Evolutionary conservation across 1,140 invertebrate species (phyloP).

Genomic region (Drosophila paulistorum): DNA sequence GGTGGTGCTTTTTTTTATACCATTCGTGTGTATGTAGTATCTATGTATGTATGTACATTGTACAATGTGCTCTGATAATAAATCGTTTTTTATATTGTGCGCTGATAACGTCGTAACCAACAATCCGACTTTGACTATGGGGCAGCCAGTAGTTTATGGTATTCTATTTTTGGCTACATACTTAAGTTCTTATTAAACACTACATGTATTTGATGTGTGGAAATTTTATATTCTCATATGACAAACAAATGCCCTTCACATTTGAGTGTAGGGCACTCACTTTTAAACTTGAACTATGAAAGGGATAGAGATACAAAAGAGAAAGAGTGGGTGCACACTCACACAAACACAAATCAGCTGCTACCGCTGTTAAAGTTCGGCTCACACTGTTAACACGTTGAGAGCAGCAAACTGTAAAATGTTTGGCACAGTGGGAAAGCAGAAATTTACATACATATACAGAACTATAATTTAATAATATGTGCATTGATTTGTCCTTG

Average conservation of each 20-base stretch:
- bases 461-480: too few relatives aligned
- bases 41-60: conserved; percentile 47
- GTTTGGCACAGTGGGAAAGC: too few relatives aligned
- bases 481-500: too few relatives aligned
- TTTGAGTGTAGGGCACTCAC: conserved; percentile 41
- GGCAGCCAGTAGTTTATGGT: conserved; percentile 27
- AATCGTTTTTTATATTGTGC: conserved; percentile 66
- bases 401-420: too few relatives aligned
- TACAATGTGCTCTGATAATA: conserved; percentile 74
- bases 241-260: conserved; percentile 42
- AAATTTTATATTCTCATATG: conserved; percentile 30
- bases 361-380: conserved; percentile 8
- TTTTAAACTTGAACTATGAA: conserved; percentile 15
- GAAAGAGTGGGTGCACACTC: conserved; percentile 9
- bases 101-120: conserved; percentile 52
- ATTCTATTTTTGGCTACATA: conserved; percentile 48
- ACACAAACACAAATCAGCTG: conserved; percentile 36
- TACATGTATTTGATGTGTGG: conserved; percentile 4
- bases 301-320: conserved; percentile 8
- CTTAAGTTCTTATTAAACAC: not conserved
- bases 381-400: not conserved
- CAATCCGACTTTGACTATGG: conserved; percentile 43
- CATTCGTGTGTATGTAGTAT: conserved; percentile 34
- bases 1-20: conserved; percentile 54
- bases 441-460: too few relatives aligned